Evolutionary conservation across 2,797 vertebrate genomes (phyloP).

Genomic region (Muscicapa striata): DNA sequence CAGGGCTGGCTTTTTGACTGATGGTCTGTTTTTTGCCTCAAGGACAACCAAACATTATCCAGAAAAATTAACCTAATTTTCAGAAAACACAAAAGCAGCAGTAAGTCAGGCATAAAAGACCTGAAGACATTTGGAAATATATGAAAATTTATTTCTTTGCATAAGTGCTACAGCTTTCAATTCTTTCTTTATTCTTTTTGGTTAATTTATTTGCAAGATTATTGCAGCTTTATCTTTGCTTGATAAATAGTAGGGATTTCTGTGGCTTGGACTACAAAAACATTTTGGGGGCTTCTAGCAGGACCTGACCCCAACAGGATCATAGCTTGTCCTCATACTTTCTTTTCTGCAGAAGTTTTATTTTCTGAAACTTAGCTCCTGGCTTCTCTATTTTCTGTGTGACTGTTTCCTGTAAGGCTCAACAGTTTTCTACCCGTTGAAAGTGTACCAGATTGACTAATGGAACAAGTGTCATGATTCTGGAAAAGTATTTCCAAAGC

Average conservation of each 20-base stretch:
- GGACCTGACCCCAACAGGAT: not conserved
- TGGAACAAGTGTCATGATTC: slow-evolving; percentile 14
- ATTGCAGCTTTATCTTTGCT: not conserved
- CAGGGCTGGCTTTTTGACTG: not conserved
- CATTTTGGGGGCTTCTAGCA: not conserved
- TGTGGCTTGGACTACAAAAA: not conserved
- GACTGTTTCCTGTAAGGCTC: slow-evolving; percentile 5
- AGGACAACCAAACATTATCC: not conserved
- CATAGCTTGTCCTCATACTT: not conserved
- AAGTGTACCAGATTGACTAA: slow-evolving; percentile 2
- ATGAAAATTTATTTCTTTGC: not conserved
- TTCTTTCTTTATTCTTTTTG: not conserved
- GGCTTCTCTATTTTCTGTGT: not conserved
- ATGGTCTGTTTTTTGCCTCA: not conserved
- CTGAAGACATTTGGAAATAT: not conserved
- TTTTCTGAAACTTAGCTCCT: not conserved
- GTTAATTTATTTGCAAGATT: not conserved
- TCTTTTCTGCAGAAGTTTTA: not conserved
- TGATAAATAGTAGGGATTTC: not conserved
- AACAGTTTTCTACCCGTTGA: not conserved
- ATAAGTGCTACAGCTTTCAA: not conserved
- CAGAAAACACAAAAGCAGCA: not conserved
- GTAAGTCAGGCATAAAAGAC: not conserved
- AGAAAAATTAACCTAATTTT: not conserved
- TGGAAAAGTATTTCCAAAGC: slow-evolving; percentile 29